A percentile compares a stretch with the other conserved stretches of the same genome.
phyloP scores from a whole-genome alignment of 2,888 invertebrate species.

The Ophion obscuratus region DNA sequence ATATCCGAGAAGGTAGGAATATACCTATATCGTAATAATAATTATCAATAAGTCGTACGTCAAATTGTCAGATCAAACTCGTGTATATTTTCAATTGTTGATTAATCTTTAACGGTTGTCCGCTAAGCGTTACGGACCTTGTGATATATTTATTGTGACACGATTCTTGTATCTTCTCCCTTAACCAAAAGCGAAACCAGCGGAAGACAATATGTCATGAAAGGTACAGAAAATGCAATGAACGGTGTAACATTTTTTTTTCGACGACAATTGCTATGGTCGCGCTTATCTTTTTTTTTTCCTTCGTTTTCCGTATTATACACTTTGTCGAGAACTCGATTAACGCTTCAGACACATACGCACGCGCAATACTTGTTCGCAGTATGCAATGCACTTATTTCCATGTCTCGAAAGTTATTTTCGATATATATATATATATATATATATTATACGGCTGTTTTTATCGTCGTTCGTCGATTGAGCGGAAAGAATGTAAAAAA shows the following conservation, averaged over 20 bases:
- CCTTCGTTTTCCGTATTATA: neutral
- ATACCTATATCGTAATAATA: constrained; percentile 11
- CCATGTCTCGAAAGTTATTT: constrained; percentile 4
- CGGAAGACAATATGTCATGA: constrained; percentile 82
- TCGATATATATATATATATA: neutral
- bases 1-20: constrained; percentile 81
- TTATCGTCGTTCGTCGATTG: constrained; percentile 6
- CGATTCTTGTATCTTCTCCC: constrained; percentile 75
- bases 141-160: constrained; percentile 59
- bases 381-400: constrained; percentile 31
- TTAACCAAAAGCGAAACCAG: constrained; percentile 79
- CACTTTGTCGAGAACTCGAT: neutral
- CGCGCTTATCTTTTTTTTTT: neutral
- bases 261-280: constrained; percentile 4
- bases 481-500: constrained; percentile 10
- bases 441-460: neutral
- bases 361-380: constrained; percentile 34
- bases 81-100: constrained; percentile 20
- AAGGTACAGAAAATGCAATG: constrained; percentile 77
- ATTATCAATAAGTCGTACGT: neutral
- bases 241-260: constrained; percentile 31
- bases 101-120: constrained; percentile 4
- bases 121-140: constrained; percentile 5
- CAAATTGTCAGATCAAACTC: constrained; percentile 15
- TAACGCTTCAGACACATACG: constrained; percentile 45